Base-by-base conservation (phyloP, 2,888 invertebrate genomes). In the Drosophila kokeensis region DNA sequence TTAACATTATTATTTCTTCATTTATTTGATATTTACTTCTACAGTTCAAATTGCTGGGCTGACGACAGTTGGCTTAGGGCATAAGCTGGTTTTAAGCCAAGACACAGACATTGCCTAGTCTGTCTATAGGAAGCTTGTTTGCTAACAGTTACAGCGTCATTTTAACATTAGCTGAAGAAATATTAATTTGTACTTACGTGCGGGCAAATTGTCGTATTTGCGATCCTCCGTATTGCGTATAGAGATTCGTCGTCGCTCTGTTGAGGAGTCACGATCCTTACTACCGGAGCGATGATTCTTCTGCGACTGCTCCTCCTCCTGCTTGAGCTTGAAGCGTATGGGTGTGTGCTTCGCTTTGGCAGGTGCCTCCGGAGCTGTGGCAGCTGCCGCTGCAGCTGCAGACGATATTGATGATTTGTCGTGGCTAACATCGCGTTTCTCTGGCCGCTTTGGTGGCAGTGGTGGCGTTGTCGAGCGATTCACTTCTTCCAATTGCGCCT, bases 141-240 rank as follows among this genome's bases (percentile, higher is more conserved):
- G 48, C 13, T 24, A 18, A 15, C 13, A 45, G 7, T 21, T 15
- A 24, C 10, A 30, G 18, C 3, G n/a, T 27, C 18, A 38, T 2
- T 29, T 53, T 40, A 38, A 45, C 15, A n/a, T 30, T 29, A 38
- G 15, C 6, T 15, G 24, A 15, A 2, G 24, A 45, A 15, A 29
- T 49, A 59, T 45, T 11, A 3, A 11, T 8, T 48, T 21, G 3
- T 53, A 91, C 95, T 94, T 93, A 95, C 95, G 88, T 59, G 95
- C 93, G 3, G 95, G 95, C 66, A 95, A 82, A 52, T 94, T 92
- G 79, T 95, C 95, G 89, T 95, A 95, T 93, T 95, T 95, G 75
- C 94, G 92, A 42, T 91, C 87, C 72, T 94, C 94, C 0, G 90
- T 92, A 82, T 94, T 94, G 21, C 94, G 94, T 27, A 94, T 94